These are phyloP conservation scores for Pteropus rufus DNA, from an alignment of 2,797 vertebrate genomes.

Conservation along the genomic window DNA sequence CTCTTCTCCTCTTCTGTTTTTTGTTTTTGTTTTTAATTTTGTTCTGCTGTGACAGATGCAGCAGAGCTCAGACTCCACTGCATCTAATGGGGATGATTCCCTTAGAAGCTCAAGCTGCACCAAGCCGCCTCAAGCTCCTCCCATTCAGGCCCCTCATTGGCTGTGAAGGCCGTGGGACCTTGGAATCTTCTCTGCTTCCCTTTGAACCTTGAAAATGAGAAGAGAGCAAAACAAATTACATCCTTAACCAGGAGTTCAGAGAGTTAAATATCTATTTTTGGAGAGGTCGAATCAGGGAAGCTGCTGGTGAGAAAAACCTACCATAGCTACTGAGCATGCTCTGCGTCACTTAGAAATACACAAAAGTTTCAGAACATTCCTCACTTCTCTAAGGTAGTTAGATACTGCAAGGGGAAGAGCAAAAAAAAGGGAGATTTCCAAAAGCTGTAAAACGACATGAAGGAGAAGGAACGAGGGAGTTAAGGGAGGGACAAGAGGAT, in stretches of 20 bases:
- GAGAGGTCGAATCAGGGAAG: conserved; percentile 66
- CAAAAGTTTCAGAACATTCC: conserved; percentile 58
- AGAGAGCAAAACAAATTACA: conserved; percentile 37
- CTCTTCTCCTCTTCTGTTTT: conserved; percentile 31
- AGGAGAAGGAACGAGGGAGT: not conserved
- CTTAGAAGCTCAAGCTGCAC: conserved; percentile 24
- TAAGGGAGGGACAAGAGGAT: not conserved
- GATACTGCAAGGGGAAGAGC: not conserved
- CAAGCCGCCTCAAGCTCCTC: conserved; percentile 58
- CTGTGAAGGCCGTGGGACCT: conserved; percentile 36
- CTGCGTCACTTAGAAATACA: conserved; percentile 48
- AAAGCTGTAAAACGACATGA: not conserved
- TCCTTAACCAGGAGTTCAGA: conserved; percentile 54
- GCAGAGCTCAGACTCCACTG: not conserved
- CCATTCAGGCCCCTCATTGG: conserved; percentile 66
- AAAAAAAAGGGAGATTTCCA: not conserved
- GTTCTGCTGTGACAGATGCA: conserved; percentile 39
- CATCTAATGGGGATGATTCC: conserved; percentile 10
- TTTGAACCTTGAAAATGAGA: conserved; percentile 18
- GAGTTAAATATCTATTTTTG: conserved; percentile 68
- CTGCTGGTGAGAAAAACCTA: conserved; percentile 35
- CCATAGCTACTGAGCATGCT: conserved; percentile 69
- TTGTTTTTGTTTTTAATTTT: conserved; percentile 1
- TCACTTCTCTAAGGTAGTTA: not conserved
- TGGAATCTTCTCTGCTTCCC: not conserved